Conservation (phyloP, 2,888 invertebrate species). For the Ectropis crepuscularia region DNA sequence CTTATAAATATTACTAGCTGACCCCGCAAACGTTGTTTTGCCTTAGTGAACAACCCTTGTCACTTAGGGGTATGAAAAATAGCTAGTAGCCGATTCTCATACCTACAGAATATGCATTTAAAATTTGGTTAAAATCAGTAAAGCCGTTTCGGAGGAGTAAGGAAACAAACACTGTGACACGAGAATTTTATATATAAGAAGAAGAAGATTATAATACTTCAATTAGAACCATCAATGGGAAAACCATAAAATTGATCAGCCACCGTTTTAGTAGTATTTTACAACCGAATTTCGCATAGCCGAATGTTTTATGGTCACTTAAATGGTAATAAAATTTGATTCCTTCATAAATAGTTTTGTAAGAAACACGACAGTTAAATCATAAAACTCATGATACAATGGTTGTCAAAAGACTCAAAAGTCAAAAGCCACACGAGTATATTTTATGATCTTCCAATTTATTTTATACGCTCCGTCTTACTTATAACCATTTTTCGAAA, state of each 20-base stretch:
- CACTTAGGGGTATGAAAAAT: too few species aligned
- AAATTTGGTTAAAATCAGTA: too few species aligned
- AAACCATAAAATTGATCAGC: conserved; percentile 34
- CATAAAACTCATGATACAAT: conserved; percentile 45
- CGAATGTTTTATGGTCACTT: conserved; percentile 55
- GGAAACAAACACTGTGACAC: too few species aligned
- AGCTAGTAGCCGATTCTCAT: too few species aligned
- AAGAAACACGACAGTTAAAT: conserved; percentile 44
- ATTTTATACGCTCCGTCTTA: conserved; percentile 7
- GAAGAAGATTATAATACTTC: conserved; percentile 12
- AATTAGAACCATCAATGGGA: conserved; percentile 19
- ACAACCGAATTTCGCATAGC: conserved; percentile 53
- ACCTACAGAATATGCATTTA: too few species aligned
- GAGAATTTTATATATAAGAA: too few species aligned
- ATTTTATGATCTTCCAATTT: conserved; percentile 19
- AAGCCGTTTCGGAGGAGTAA: too few species aligned
- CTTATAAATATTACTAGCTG: too few species aligned
- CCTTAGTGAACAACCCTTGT: too few species aligned
- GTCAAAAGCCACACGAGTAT: conserved; percentile 15
- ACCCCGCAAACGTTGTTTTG: too few species aligned
- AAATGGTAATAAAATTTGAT: conserved; percentile 54
- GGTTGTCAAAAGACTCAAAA: conserved; percentile 28
- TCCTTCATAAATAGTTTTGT: conserved; percentile 39
- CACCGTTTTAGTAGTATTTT: conserved; percentile 42
- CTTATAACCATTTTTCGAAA: not conserved